Conservation (phyloP, 2,888 invertebrate species). For the Papilio elwesi region DNA sequence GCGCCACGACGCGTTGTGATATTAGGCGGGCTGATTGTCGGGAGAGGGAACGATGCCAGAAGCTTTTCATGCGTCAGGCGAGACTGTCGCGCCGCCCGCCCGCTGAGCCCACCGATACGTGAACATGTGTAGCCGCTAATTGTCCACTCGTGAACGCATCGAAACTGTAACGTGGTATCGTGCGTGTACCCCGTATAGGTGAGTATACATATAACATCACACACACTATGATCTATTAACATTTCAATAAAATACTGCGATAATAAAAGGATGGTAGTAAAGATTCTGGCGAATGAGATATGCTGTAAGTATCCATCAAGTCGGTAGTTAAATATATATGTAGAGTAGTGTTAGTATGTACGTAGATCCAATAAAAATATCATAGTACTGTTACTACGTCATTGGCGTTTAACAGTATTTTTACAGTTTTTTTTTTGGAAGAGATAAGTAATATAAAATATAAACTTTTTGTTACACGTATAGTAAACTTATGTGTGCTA, state of each 20-base stretch:
- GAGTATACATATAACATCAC: slow-evolving; percentile 7
- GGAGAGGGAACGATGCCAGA: slow-evolving; percentile 46
- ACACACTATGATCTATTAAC: background rate
- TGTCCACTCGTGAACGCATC: slow-evolving; percentile 39
- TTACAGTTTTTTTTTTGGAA: background rate
- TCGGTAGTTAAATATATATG: slow-evolving; percentile 46
- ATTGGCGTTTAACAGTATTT: background rate
- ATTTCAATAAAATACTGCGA: slow-evolving; percentile 54
- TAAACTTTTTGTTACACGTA: background rate
- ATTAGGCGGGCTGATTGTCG: slow-evolving; percentile 22
- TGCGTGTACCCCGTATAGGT: slow-evolving; percentile 46
- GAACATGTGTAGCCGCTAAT: slow-evolving; percentile 48
- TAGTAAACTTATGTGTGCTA: background rate
- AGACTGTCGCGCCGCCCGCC: slow-evolving; percentile 55
- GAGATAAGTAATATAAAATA: background rate
- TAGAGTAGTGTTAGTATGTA: slow-evolving; percentile 42
- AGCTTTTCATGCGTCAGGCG: slow-evolving; percentile 58
- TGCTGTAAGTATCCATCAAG: slow-evolving; percentile 50
- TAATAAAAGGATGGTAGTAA: slow-evolving; percentile 60
- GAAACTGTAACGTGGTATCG: slow-evolving; percentile 22
- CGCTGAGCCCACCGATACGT: slow-evolving; percentile 43
- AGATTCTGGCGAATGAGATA: slow-evolving; percentile 55
- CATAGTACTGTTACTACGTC: background rate
- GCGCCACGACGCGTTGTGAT: slow-evolving; percentile 37
- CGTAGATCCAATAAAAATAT: slow-evolving; percentile 20